Evolutionary conservation across 2,797 vertebrate species (phyloP).

Genomic region (Typhlichthys eigenmanni): DNA sequence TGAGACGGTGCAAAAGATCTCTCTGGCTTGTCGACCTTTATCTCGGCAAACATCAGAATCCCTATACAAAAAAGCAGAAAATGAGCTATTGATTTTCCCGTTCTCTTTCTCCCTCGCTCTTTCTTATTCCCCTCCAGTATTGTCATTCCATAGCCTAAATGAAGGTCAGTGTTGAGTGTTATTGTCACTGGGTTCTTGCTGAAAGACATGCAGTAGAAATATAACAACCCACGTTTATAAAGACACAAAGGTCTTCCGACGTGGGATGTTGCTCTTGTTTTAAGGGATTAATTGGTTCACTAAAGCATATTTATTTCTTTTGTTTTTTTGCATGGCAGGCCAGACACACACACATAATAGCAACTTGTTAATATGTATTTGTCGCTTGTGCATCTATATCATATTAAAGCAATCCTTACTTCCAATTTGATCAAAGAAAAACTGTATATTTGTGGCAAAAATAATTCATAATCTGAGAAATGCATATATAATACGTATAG

Average conservation of each 20-base stretch:
- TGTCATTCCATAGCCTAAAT: conserved; percentile 91
- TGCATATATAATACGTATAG: neutral
- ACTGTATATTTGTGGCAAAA: no score
- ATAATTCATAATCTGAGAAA: neutral
- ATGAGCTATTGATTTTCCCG: conserved; percentile 92
- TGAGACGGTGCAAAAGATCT: conserved; percentile 71
- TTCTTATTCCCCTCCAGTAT: conserved; percentile 80
- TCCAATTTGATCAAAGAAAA: conserved; percentile 9
- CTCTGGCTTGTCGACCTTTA: conserved; percentile 84
- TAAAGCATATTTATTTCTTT: conserved; percentile 31
- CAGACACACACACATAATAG: neutral
- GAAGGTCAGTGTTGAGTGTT: conserved; percentile 88
- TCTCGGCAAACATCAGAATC: conserved; percentile 91
- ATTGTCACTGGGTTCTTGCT: conserved; percentile 77
- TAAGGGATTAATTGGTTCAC: conserved; percentile 59
- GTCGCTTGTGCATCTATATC: neutral
- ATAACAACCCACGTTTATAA: conserved; percentile 54
- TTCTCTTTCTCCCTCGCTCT: conserved; percentile 59
- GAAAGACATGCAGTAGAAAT: conserved; percentile 58
- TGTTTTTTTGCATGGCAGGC: neutral
- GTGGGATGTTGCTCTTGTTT: conserved; percentile 58
- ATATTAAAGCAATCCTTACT: neutral
- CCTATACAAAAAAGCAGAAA: conserved; percentile 90
- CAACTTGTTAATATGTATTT: neutral
- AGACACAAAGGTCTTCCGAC: conserved; percentile 45